Evolutionary conservation across 2,797 vertebrate genomes (phyloP), one percentile per base, ranked within the genome.

Genomic region (Xiphorhynchus erythropygius): DNA sequence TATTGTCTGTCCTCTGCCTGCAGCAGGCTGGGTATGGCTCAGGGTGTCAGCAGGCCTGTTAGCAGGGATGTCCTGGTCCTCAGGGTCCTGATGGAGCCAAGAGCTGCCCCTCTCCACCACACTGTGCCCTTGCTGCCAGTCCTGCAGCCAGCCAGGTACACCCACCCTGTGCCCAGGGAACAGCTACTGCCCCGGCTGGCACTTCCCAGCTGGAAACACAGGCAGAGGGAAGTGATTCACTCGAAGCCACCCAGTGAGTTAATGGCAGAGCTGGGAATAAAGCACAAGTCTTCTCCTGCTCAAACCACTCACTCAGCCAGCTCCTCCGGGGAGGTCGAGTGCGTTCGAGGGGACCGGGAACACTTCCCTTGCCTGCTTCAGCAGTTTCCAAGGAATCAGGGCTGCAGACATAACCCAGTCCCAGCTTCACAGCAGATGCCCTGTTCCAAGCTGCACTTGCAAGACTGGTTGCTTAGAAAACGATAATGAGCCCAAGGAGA

Each of bases 221-320:
- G 5, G 7, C 1, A 0, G 46, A 81, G 57, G 59, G 89, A 89
- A 93, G 42, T 73, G 89, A 89, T 95, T 92, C 85, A 76, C 78
- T 87, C 42, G 64, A 27, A 88, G 85, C 87, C 79, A 84, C 62
- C 50, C 69, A 90, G 55, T 35, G 59, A 94, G 91, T 81, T 63
- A 57, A 74, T 81, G 77, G 59, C 50, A 94, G 90, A 91, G 55
- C 42, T 78, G 76, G 76, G 62, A 94, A 79, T 81, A 90, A 81
- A 95, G 85, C 77, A 59, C 82, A 94, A 90, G 74, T 64, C 80
- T 91, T 90, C 79, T 82, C 63, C 76, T 88, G 76, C 85, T 88
- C 76, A 84, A 90, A 78, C 65, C 53, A 30, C 50, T 80, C 64
- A 57, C 64, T 78, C 79, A 81, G 42, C 62, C 86, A 89, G 47